Base-by-base conservation (phyloP, 2,888 invertebrate genomes). In the Drosophila nr. medialis region DNA sequence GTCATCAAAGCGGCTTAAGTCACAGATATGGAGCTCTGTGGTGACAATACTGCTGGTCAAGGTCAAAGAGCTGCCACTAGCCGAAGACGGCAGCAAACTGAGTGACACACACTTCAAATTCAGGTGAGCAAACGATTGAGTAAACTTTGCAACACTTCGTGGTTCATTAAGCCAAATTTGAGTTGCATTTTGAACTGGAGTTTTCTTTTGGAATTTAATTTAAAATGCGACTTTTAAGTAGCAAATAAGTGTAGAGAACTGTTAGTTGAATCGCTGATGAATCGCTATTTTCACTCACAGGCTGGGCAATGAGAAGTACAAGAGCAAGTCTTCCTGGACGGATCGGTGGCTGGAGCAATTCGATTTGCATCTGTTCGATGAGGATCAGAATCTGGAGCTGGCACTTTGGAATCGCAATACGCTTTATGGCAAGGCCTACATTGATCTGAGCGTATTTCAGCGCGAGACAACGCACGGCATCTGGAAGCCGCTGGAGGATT, bases 1-100 rank as follows among this genome's bases (percentile, higher is more conserved):
- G 91, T 96, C 96, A 64, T 97, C 96, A 91, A 96, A 96, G 91
- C 94, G 96, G 72, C 93, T 98, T 62, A 99, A 98, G 93, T 98
- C 97, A 34, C 99, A 99, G 93, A 97, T 98, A 92, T 99, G 99
- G 99, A 98, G 97, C 92, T 98, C 98, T 4, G 98, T 99, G 66
- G 98, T 99, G 42, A 99, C 99, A 70, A 97, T 99, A 83, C 96
- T 99, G n/a, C 94, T 99, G 78, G 97, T 99, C 30, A 99, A 99
- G 93, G 99, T 98, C 15, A 97, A 96, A 93, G 97, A 98, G 92
- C 95, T 99, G 67, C 95, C 96, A 3, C 96, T 97, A 95, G 97
- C 98, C 91, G 95, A 97, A 82, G 98, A 98, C 89, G 95, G 95
- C n/a, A 91, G 75, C 64, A 96, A 98, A 77, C 95, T 97, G 73